Conservation (phyloP, 2,888 invertebrate species). For the Amiota mariae region DNA sequence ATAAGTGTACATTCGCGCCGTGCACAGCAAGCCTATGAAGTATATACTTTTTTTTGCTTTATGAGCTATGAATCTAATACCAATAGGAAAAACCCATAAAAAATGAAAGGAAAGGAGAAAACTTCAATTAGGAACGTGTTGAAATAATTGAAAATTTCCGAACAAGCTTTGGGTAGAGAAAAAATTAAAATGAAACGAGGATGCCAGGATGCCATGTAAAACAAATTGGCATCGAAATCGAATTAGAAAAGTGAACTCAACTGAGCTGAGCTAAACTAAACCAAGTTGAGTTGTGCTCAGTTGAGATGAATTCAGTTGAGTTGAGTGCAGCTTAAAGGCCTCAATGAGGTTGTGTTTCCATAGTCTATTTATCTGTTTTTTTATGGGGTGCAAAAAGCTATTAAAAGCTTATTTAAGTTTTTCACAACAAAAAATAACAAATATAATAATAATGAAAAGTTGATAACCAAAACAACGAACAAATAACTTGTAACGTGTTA, state of each 20-base stretch:
- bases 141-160: constrained; percentile 63
- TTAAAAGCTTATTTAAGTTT: constrained; percentile 63
- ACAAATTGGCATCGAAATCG: constrained; percentile 53
- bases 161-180: constrained; percentile 28
- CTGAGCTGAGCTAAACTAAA: background rate
- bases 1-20: background rate
- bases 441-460: constrained; percentile 15
- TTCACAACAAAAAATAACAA: constrained; percentile 27
- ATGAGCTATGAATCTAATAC: background rate
- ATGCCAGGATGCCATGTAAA: constrained; percentile 42
- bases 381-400: constrained; percentile 50
- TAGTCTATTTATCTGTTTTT: background rate
- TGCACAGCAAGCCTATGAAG: background rate
- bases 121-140: constrained; percentile 28
- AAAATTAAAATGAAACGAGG: too few species aligned
- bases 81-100: background rate
- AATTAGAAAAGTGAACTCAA: constrained; percentile 12
- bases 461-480: background rate
- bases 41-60: background rate
- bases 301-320: background rate
- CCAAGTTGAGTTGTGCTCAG: background rate
- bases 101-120: background rate
- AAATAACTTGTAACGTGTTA: constrained; percentile 14
- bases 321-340: background rate
- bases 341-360: background rate